A percentile compares a stretch with the other conserved stretches of the same genome.
Evolutionary conservation across 1,140 invertebrate species (phyloP).

Genomic region (Nylanderia fulva): DNA sequence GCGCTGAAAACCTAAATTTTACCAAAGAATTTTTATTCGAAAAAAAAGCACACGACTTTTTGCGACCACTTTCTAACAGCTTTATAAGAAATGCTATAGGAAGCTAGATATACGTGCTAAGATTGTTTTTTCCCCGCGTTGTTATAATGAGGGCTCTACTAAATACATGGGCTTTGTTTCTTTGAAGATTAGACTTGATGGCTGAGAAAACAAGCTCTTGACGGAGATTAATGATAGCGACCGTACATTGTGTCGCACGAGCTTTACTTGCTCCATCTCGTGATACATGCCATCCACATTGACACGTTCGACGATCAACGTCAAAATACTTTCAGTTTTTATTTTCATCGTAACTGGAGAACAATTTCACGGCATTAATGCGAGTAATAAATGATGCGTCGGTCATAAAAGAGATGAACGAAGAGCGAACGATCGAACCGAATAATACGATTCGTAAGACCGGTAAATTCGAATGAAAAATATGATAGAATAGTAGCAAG

Average conservation of each 20-base stretch:
- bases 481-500: conserved; percentile 30
- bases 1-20: conserved; percentile 7
- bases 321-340: conserved; percentile 53
- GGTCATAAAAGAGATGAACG: conserved; percentile 7
- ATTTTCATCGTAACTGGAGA: conserved; percentile 1
- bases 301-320: conserved; percentile 59
- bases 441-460: conserved; percentile 23
- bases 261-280: conserved; percentile 45
- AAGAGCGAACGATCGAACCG: neutral
- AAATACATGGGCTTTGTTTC: conserved; percentile 59
- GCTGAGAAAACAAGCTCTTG: conserved; percentile 49
- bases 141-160: conserved; percentile 59
- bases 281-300: conserved; percentile 43
- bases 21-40: neutral
- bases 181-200: conserved; percentile 58
- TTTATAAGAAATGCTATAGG: conserved; percentile 34
- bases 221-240: conserved; percentile 59
- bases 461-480: conserved; percentile 43
- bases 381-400: conserved; percentile 40
- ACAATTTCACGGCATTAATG: conserved; percentile 47
- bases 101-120: conserved; percentile 23
- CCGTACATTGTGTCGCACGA: conserved; percentile 53
- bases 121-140: conserved; percentile 45
- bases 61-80: conserved; percentile 18
- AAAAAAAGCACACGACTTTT: conserved; percentile 27